Conservation (phyloP, 2,113 vertebrate genomes). For the Gobiocypris rarus region DNA sequence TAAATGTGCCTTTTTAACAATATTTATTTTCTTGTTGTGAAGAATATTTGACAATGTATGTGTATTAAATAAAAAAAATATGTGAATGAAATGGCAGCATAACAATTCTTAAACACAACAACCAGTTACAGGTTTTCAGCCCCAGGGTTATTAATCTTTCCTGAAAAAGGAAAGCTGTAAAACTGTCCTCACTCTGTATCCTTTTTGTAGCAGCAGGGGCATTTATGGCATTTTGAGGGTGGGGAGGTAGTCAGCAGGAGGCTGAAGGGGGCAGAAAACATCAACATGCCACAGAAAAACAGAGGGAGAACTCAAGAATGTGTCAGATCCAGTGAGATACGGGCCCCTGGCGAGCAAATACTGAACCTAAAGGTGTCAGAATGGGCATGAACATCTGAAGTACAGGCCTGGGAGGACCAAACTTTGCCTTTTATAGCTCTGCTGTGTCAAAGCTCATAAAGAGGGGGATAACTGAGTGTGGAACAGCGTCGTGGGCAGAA, state of each 20-base stretch:
- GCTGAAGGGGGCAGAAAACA: slow-evolving; percentile 15
- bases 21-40: background rate
- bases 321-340: slow-evolving; percentile 28
- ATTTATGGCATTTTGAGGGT: slow-evolving; percentile 34
- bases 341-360: slow-evolving; percentile 27
- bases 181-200: slow-evolving; percentile 26
- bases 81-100: background rate
- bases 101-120: background rate
- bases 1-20: background rate
- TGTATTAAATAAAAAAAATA: background rate
- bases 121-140: slow-evolving; percentile 3
- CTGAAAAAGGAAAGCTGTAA: slow-evolving; percentile 44
- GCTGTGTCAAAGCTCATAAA: slow-evolving; percentile 2
- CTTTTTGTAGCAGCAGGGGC: slow-evolving; percentile 35
- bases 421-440: slow-evolving; percentile 33
- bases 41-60: background rate
- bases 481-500: background rate
- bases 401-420: background rate
- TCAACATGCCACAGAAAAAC: background rate
- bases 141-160: slow-evolving; percentile 21
- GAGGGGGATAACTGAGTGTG: background rate
- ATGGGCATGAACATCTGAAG: slow-evolving; percentile 10
- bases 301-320: slow-evolving; percentile 37
- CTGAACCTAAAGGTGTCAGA: slow-evolving; percentile 18
- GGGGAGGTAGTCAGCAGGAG: slow-evolving; percentile 1